Conservation (phyloP, 92 coral and sea anemone species). For the Diadumene lineata region DNA sequence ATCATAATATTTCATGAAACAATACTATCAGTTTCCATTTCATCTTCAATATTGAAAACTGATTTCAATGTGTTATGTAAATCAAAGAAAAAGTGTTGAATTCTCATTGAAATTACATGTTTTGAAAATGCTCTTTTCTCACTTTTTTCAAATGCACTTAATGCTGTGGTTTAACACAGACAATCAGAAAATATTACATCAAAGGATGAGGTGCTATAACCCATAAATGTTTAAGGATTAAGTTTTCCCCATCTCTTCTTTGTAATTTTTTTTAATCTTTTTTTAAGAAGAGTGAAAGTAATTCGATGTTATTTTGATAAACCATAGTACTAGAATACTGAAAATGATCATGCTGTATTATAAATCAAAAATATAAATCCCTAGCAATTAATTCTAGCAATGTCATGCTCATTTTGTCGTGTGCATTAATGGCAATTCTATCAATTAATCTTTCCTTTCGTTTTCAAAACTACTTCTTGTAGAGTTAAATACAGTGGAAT, state of each 20-base stretch:
- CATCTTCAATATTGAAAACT: too few species aligned
- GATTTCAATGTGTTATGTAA: neutral
- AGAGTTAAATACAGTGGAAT: too few species aligned
- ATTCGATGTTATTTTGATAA: too few species aligned
- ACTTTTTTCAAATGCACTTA: neutral
- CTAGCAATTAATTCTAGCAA: neutral
- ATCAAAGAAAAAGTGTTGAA: neutral
- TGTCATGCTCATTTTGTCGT: neutral
- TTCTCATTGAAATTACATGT: neutral
- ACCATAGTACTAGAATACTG: too few species aligned
- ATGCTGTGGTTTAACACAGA: conserved; percentile 2
- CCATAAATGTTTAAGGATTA: neutral
- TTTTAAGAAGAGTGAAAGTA: neutral
- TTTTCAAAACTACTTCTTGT: neutral
- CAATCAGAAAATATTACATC: neutral
- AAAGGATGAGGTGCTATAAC: neutral
- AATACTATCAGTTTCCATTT: too few species aligned
- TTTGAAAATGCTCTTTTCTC: neutral
- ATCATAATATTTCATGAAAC: too few species aligned
- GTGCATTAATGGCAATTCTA: neutral
- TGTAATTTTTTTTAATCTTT: neutral
- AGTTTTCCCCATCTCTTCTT: neutral
- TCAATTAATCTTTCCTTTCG: neutral
- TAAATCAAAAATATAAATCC: too few species aligned
- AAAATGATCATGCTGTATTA: too few species aligned